These are phyloP conservation scores for Babylonia areolata DNA, from an alignment of 1,140 invertebrate species.

Conservation along the genomic window DNA sequence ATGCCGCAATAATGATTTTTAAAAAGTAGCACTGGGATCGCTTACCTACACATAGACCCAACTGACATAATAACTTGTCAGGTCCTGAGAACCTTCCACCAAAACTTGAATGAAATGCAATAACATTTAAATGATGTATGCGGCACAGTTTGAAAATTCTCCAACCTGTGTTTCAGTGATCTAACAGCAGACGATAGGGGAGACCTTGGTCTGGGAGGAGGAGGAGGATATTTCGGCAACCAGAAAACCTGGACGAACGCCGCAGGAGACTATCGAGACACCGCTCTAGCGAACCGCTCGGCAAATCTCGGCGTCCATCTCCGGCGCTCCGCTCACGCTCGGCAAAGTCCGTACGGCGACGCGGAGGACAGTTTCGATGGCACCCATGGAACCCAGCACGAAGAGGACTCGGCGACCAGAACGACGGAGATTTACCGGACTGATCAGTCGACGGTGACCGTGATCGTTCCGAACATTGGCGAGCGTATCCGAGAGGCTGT, in stretches of 20 bases:
- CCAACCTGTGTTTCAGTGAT: too few relatives aligned
- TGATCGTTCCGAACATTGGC: not conserved
- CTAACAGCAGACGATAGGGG: not conserved
- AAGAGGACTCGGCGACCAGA: not conserved
- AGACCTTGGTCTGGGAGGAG: not conserved
- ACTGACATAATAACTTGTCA: too few relatives aligned
- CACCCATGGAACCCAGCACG: not conserved
- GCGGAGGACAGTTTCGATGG: not conserved
- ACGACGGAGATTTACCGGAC: not conserved
- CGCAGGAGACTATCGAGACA: not conserved
- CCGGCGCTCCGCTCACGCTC: not conserved
- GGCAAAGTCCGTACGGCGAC: not conserved
- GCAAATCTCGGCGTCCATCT: not conserved
- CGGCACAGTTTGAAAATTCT: too few relatives aligned
- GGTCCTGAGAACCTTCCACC: too few relatives aligned
- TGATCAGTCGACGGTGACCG: not conserved
- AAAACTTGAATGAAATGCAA: too few relatives aligned
- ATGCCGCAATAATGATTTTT: too few relatives aligned
- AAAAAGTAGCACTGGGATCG: too few relatives aligned
- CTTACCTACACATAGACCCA: too few relatives aligned
- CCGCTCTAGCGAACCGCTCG: not conserved
- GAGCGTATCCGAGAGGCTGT: slow-evolving; percentile 15
- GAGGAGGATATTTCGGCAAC: slow-evolving; percentile 7
- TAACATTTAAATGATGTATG: too few relatives aligned
- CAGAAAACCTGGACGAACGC: not conserved